Evolutionary conservation across 2,888 invertebrate genomes (phyloP), one percentile per base, ranked within the genome.

Genomic region (Ormyrus thymus): DNA sequence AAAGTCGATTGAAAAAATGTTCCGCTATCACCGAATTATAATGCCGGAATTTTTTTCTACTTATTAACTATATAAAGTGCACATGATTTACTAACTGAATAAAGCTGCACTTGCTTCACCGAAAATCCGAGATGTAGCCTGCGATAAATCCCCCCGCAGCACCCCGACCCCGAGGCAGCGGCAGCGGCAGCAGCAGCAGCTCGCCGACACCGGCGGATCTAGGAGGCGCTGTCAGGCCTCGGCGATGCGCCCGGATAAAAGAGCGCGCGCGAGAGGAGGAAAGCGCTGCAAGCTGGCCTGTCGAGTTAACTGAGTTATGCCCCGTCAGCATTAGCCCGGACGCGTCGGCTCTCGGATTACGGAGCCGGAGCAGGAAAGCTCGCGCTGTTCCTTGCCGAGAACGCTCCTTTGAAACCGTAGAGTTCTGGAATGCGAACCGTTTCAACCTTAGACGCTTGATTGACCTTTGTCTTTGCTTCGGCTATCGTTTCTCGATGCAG

Each of bases 241-340:
- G n/a, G n/a, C 56, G 76, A 76, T 76, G 51, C 59, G 45, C n/a
- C 29, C 10, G 53, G 73, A 74, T 78, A 69, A 78, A 29, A 69
- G 73, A 78, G 74, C 50, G 29, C 29, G 13, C 56, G 15, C 5
- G 56, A 13, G 51, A 55, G 48, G 51, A 55, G 48, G 15, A 55
- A 56, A 59, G 15, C 4, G 29, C 29, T 29, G 29, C 29, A 29
- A 29, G 29, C 29, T 29, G 29, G 29, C 29, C 68, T 68, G 71
- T 75, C 72, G 50, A 51, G n/a, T 9, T 45, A 58, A 62, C 62
- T 79, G 76, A 79, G 58, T 71, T 79, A 76, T 76, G 79, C 66
- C 62, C 70, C 76, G 72, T 79, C 72, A 72, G 53, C 62, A 69
- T 76, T 76, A 62, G 72, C 66, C 50, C 45, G 56, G 75, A 71